Evolutionary conservation across 1,140 invertebrate species (phyloP).

Genomic region (silkworm (Bombyx mori)): ASM3026992v2 NC_085116.1:4110001-4110500

Average conservation of each 20-base stretch:
- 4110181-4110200: too few species aligned
- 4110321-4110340: constrained; percentile 66
- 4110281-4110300: constrained; percentile 19
- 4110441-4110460: neutral
- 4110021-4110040: too few species aligned
- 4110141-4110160: too few species aligned
- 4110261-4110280: constrained; percentile 10
- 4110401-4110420: too few species aligned
- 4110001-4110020: too few species aligned
- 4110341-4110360: constrained; percentile 50
- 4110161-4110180: too few species aligned
- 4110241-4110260: constrained; percentile 7
- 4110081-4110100: too few species aligned
- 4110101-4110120: too few species aligned
- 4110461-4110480: constrained; percentile 1
- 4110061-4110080: too few species aligned
- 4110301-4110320: constrained; percentile 64
- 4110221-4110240: constrained; percentile 14
- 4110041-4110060: too few species aligned
- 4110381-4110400: constrained; percentile 13
- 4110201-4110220: neutral
- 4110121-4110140: too few species aligned
- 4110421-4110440: too few species aligned
- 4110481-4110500: constrained; percentile 43
- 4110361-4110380: constrained; percentile 21